A percentile compares a stretch with the other conserved stretches of the same genome.
Evolutionary conservation across 2,797 vertebrate species (phyloP).

Genomic region (Alfaro cultratus): DNA sequence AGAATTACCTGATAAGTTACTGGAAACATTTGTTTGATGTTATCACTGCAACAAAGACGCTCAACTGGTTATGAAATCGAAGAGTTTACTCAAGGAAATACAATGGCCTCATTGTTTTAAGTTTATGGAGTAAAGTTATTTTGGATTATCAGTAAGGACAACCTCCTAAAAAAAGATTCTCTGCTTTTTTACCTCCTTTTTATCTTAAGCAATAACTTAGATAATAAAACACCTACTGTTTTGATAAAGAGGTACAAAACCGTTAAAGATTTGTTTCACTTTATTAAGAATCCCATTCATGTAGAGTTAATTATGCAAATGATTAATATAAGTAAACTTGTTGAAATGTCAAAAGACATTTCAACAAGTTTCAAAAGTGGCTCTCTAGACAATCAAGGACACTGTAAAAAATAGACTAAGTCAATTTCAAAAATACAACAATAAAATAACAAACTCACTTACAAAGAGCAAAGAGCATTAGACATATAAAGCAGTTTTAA

Average conservation of each 20-base stretch:
- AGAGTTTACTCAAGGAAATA: neutral
- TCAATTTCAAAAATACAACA: too few relatives aligned
- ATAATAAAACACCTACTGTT: neutral
- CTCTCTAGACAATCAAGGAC: too few relatives aligned
- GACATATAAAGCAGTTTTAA: too few relatives aligned
- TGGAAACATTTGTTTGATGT: neutral
- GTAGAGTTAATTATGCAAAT: neutral
- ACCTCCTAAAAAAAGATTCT: neutral
- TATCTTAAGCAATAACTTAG: neutral
- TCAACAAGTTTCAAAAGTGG: too few relatives aligned
- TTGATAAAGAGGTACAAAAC: neutral
- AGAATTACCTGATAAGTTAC: neutral
- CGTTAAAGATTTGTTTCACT: neutral
- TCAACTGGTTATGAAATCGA: neutral
- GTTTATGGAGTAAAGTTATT: neutral
- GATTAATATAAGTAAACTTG: neutral
- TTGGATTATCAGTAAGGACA: neutral
- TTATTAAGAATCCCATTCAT: neutral
- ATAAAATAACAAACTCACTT: too few relatives aligned
- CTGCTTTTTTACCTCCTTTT: neutral
- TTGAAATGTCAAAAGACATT: neutral
- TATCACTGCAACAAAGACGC: neutral
- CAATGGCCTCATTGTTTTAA: neutral
- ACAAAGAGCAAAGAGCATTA: too few relatives aligned
- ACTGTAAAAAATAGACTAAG: too few relatives aligned